Evolutionary conservation across 2,888 invertebrate species (phyloP), one percentile per base, ranked within the genome.

Genomic region (Cephus sareptanus): DNA sequence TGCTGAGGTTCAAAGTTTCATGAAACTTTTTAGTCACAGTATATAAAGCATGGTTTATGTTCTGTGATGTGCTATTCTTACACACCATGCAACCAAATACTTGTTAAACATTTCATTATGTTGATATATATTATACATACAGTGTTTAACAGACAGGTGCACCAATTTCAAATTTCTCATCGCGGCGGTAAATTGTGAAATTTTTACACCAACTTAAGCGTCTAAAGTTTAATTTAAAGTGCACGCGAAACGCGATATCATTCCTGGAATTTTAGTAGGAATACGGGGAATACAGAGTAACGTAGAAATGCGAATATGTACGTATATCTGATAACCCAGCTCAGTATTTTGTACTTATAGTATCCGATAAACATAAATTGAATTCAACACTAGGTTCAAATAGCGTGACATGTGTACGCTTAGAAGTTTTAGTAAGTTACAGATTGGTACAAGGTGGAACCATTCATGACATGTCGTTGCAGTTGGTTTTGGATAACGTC

Each of bases 391-490:
- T 56, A 56, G 6, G 56, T 56, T 56, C 56, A 56, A 56, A 56
- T 23, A 23, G 23, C 23, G 56, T 23, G 23, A 56, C 6, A 23
- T 23, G 23, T 56, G 56, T 56, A 56, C 23, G 23, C 23, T 56
- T 56, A 23, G 23, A 56, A 56, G 56, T 40, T 40, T 40, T 15
- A 40, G 15, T 74, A 33, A 37, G 75, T 73, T 68, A 74, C 37
- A 13, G 70, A 79, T 76, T 75, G 81, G 74, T 77, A 82, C 82
- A 68, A 77, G 76, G 33, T 78, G 78, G 78, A 75, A 80, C 80
- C 30, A 34, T 33, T 73, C 23, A 23, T 56, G 23, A 56, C 2
- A 23, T 56, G 56, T 56, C 56, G 9, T 56, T 56, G 9, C 56
- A 56, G 56, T 56, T 56, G 56, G 2, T 23, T 40, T 76, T 75